Evolutionary conservation across 2,888 invertebrate genomes (phyloP), one percentile per base, ranked within the genome.

Genomic region (Julus scandinavius): DNA sequence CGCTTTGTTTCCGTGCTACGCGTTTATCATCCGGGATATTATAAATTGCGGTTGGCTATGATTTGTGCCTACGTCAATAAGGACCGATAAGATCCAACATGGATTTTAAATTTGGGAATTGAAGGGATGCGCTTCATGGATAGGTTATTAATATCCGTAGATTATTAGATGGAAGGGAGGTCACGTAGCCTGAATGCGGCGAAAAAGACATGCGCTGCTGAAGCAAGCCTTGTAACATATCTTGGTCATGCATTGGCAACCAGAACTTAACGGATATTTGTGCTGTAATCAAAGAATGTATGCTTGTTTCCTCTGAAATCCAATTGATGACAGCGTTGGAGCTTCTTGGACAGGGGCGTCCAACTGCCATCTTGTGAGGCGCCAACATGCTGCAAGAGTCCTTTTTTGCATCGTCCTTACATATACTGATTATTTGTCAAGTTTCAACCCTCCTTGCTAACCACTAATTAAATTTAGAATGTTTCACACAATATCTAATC

Each of bases 51-150:
- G 58, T 17, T 40, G 40, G 84, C 40, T 84, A 49, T 49, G 86
- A 86, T 86, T 86, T 86, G 86, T 86, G 86, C 29, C 38, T 86
- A 29, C 54, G 50, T 86, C 86, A 86, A 29, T 49, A 86, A 49
- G 49, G 86, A 49, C 45, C 49, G 86, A 86, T 86, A 86, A 86
- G 49, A 86, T 86, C 54, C 86, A 29, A 49, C 29, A 17, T 86
- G 49, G 29, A 49, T 86, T 86, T 86, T 49, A 50, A 49, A 45
- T 86, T 86, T 29, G 45, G 84, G 41, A 84, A 41, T 84, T 84
- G 84, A 84, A 84, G 41, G 15, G 84, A 84, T 84, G 29, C 41
- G 84, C 58, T 63, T 63, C 58, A n/a, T 63, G 58, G 58, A 63
- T 63, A 17, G 58, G 58, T 63, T 63, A 63, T 63, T 63, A 63